Evolutionary conservation across 2,797 vertebrate species (phyloP).

Genomic region (Basileuterus tristriatus): DNA sequence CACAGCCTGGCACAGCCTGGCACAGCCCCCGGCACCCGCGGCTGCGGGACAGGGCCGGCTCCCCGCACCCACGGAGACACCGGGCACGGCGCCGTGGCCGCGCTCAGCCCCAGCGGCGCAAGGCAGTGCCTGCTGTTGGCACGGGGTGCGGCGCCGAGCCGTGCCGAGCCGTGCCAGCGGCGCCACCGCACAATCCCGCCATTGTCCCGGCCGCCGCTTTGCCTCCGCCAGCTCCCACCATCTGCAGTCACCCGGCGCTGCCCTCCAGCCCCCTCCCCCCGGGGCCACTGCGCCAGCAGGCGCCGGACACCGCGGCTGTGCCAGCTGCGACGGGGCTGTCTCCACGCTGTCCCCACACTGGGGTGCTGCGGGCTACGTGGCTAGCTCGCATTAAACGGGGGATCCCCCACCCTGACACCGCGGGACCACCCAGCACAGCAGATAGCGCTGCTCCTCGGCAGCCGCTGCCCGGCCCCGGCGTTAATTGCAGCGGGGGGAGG

Average conservation of each 20-base stretch:
- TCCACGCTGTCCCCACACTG: not conserved
- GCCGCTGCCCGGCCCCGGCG: not conserved
- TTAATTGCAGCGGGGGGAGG: slow-evolving; percentile 42
- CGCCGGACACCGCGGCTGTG: not conserved
- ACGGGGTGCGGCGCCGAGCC: not conserved
- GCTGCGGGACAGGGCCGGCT: not conserved
- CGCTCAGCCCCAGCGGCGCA: not conserved
- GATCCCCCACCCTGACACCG: not conserved
- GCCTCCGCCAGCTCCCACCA: slow-evolving; percentile 1
- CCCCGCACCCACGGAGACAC: not conserved
- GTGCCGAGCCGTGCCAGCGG: not conserved
- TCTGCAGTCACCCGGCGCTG: not conserved
- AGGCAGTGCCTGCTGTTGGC: not conserved
- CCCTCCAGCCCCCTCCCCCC: not conserved
- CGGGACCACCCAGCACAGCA: not conserved
- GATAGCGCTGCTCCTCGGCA: not conserved
- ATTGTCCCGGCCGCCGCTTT: not conserved
- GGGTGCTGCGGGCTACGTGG: not conserved
- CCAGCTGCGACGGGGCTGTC: not conserved
- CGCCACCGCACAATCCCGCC: not conserved
- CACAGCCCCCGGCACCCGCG: not conserved
- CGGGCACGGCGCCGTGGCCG: not conserved
- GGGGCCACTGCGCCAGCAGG: not conserved
- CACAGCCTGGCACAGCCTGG: not conserved
- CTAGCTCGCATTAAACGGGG: not conserved